These are phyloP conservation scores for Ceyx cyanopectus DNA, from an alignment of 2,113 vertebrate genomes.

Conservation along the genomic window DNA sequence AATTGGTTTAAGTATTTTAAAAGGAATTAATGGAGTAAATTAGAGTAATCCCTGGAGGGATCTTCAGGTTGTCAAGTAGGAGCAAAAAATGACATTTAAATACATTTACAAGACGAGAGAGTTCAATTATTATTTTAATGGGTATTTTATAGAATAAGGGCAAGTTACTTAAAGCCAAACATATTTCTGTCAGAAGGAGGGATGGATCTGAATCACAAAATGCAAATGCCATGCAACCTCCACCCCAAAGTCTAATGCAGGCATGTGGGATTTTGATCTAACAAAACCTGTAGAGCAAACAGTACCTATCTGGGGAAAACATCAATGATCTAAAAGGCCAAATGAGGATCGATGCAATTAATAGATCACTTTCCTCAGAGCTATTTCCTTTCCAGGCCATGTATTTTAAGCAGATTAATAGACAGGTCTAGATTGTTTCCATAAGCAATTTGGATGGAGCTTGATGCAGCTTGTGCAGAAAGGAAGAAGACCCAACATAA, in stretches of 20 bases:
- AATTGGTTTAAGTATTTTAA: background rate
- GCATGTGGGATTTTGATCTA: background rate
- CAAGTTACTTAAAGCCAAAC: background rate
- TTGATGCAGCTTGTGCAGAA: conserved; percentile 8
- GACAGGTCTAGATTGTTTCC: background rate
- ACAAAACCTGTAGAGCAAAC: background rate
- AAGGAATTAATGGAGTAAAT: background rate
- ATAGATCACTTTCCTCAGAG: background rate
- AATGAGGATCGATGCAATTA: conserved; percentile 10
- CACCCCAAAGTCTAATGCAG: background rate
- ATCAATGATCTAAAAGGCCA: background rate
- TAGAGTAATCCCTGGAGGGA: background rate
- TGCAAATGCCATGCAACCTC: background rate
- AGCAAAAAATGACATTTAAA: background rate
- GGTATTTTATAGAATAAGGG: background rate
- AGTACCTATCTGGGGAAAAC: background rate
- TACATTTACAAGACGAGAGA: background rate
- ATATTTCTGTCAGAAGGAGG: background rate
- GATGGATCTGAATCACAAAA: background rate
- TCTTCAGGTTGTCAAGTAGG: background rate
- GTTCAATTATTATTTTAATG: background rate
- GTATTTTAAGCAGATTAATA: conserved; percentile 38
- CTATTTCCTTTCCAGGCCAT: conserved; percentile 2
- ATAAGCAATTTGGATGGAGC: background rate
- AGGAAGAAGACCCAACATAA: background rate